Base-by-base conservation (phyloP, 2,888 invertebrate species). In the Polydrusus pterygomalis region DNA sequence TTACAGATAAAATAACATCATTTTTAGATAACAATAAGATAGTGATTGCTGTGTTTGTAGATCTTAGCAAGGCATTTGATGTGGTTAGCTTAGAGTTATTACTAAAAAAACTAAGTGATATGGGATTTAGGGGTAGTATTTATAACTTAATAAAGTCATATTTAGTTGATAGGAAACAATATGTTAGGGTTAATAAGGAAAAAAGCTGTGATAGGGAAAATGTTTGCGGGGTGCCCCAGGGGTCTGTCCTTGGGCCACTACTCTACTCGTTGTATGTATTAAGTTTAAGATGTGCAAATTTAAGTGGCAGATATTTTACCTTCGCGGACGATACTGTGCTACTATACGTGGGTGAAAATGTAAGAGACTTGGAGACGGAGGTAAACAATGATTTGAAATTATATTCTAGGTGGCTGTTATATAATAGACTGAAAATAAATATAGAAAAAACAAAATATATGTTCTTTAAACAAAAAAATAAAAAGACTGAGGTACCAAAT, bases 381-480 rank as follows among this genome's bases (percentile, higher is more conserved):
- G 10, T 43, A 38, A 40, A 38, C 18, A 40, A 17, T 10, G 43
- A 62, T 18, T 18, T 62, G 5, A 34, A 40, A 10, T 15, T 40
- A 7, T 62, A 38, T 5, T 3, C 13, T 15, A 45, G 20, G 17
- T 65, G 65, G 65, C n/a, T 65, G n/a, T 65, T 45, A 11, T 47
- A 15, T 45, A 65, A 20, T 51, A 47, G 45, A 65, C 25, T 65
- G n/a, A 65, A 47, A 65, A 65, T 45, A 17, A 65, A 65, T 65
- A 18, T 65, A 65, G n/a, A 17, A 7, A 65, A 65, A 47, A 65
- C 47, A 2, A 65, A 51, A 30, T 65, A 20, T 15, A 47, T 7
- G 25, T 25, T 25, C 25, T 65, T 65, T 17, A 65, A 45, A 30
- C 47, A 65, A 25, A 47, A 65, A 18, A 65, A 47, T 25, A 47